Evolutionary conservation across 2,797 vertebrate species (phyloP), one percentile per base, ranked within the genome.

Genomic region (Delichon dasypus): DNA sequence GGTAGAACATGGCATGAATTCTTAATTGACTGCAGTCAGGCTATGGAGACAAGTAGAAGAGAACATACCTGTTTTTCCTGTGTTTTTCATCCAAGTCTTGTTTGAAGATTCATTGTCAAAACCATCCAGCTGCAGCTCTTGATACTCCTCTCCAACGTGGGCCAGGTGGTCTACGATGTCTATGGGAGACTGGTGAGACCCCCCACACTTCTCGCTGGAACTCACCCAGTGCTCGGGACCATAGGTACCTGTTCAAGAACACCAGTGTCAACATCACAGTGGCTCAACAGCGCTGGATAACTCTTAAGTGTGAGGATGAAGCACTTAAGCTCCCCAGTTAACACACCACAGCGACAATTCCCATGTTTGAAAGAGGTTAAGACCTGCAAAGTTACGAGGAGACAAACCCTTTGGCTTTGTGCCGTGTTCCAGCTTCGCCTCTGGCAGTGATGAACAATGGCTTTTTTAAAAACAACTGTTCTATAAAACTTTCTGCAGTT

Each of bases 71-170:
- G 99, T 99, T 98, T 99, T 99, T 60, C 99, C 99, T 12, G 99
- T 99, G 97, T 99, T 99, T 97, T 99, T 99, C 99, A 99, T 99
- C 77, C 99, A 99, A 22, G 99, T 99, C 97, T 99, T 99, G 96
- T 99, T 99, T 9, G 99, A 99, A 45, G 99, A 99, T 86, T 99
- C 98, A 0, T 95, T 96, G 74, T 99, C 98, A 44, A 99, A 99
- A 53, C 99, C 99, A 45, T 99, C 98, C 47, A 99, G 98, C 7
- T 98, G 98, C 74, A 99, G 96, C 70, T 99, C 99, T 92, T 99
- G 99, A 96, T 98, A 99, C 84, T 99, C 99, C 12, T 98, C 98
- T 20, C 98, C 98, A 3, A 98, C 97, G 13, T 95, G 98, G 4
- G 99, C 97, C 62, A 98, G 98, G 82, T 98, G 98, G 97, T 99